Evolutionary conservation across 2,113 vertebrate genomes (phyloP).

Genomic region (rat (Rattus norvegicus)): GRCr8 NC_086020.1:114026001-114026500

Average conservation of each 20-base stretch:
- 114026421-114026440: not conserved
- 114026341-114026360: not conserved
- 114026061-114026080: not conserved
- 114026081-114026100: not conserved
- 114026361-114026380: not conserved
- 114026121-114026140: not conserved
- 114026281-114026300: not conserved
- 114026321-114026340: not conserved
- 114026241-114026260: not conserved
- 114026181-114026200: not conserved
- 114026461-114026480: not conserved
- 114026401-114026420: not conserved
- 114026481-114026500: not conserved
- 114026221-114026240: not conserved
- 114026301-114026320: not conserved
- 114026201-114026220: not conserved
- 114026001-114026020: not conserved
- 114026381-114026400: not conserved
- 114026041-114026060: not conserved
- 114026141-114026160: not conserved
- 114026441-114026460: conserved; percentile 10
- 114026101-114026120: too few species aligned
- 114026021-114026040: not conserved
- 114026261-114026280: not conserved
- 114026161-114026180: not conserved